Base-by-base conservation (phyloP, 2,888 invertebrate species). In the Epirrhoe tristata region DNA sequence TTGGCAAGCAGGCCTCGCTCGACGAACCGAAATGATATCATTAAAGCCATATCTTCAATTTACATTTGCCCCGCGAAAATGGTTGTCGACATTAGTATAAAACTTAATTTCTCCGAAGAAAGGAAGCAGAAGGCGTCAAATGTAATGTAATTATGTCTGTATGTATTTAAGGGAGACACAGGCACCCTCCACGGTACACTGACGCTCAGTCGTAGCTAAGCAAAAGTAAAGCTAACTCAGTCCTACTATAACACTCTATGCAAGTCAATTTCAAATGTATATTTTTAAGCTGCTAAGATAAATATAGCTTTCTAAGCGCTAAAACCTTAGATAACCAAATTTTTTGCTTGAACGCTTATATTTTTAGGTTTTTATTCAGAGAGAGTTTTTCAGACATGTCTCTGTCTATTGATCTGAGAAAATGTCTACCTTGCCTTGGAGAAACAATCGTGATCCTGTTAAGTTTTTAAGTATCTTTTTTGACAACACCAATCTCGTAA, bases 61-160 rank as follows among this genome's bases (percentile, higher is more conserved):
- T 67, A 63, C 70, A 70, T 60, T 58, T 67, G 63, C 61, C 54
- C 61, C 54, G 51, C 43, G 61, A 61, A 63, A 65, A 56, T 66
- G 62, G 43, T 31, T 50, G 60, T 65, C 58, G 67, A 70, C 67
- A 63, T 71, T 60, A 66, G 67, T 69, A 66, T 61, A 64, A 67
- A 72, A 72, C 66, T 70, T 63, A 69, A 74, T 76, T 72, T 62
- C 66, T 71, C 61, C 69, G 69, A 76, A 70, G 70, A 76, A 70
- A 74, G 76, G 73, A 76, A 77, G 74, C 74, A 79, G 76, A 81
- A 81, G 82, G 76, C 77, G 76, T 80, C 78, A 78, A 78, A 82
- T 77, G 81, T 79, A 85, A 85, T 84, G 80, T 84, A 83, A 87
- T 87, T 83, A 86, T 81, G 78, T 79, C 75, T 77, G 74, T 81